Evolutionary conservation across 2,888 invertebrate species (phyloP).

Genomic region (Hirtodrosophila trivittata): DNA sequence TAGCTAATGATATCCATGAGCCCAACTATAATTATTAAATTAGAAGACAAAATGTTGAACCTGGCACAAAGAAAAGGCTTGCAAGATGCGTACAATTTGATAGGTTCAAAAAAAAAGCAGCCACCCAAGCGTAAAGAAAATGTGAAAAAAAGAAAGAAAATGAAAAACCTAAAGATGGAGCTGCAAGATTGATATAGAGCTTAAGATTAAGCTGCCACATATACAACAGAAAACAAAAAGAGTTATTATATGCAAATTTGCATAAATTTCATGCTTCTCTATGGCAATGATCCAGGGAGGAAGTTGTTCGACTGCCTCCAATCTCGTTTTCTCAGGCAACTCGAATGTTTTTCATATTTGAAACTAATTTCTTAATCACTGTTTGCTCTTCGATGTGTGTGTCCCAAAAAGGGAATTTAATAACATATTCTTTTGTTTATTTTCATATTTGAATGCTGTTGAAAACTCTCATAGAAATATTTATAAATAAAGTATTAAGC

Average conservation of each 20-base stretch:
- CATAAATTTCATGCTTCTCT: conserved; percentile 79
- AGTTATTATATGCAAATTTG: conserved; percentile 79
- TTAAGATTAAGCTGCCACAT: conserved; percentile 16
- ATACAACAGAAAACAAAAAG: conserved; percentile 69
- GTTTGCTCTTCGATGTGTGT: conserved; percentile 35
- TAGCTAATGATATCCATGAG: conserved; percentile 54
- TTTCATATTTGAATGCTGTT: too few species aligned
- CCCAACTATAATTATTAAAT: conserved; percentile 73
- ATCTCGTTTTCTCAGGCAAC: conserved; percentile 21
- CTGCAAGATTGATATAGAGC: conserved; percentile 28
- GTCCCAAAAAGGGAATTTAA: conserved; percentile 14
- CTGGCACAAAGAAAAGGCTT: conserved; percentile 44
- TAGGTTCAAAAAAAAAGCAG: conserved; percentile 47
- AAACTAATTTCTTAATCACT: conserved; percentile 55
- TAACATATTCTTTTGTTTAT: neutral
- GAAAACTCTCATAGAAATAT: too few species aligned
- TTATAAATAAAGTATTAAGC: too few species aligned
- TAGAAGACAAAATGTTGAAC: conserved; percentile 65
- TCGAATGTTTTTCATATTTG: conserved; percentile 2
- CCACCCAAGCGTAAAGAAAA: conserved; percentile 73
- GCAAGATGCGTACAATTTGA: conserved; percentile 71
- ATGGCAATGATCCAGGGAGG: conserved; percentile 49
- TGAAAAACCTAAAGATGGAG: conserved; percentile 21
- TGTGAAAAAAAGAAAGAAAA: neutral
- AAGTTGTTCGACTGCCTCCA: conserved; percentile 43